Conservation (phyloP, 2,113 vertebrate species). For the Alaudala cheleensis region DNA sequence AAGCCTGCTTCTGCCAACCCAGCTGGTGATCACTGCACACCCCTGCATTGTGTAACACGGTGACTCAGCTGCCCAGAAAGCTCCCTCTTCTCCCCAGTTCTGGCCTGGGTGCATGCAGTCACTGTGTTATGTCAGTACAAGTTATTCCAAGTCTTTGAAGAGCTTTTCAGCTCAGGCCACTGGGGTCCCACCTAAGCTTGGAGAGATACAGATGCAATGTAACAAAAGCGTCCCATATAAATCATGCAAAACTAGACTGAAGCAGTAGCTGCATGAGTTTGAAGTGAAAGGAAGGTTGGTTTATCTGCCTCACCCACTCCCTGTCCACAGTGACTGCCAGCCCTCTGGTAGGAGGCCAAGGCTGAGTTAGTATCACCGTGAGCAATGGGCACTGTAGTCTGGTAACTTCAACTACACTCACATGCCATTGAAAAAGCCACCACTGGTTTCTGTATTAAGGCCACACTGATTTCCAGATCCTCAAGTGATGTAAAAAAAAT, state of each 20-base stretch:
- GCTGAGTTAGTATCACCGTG: not conserved
- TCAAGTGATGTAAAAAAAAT: not conserved
- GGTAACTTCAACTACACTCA: not conserved
- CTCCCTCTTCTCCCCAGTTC: not conserved
- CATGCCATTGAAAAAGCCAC: not conserved
- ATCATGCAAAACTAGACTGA: not conserved
- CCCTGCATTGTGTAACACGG: rapidly evolving
- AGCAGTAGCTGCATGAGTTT: not conserved
- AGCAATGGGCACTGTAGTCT: not conserved
- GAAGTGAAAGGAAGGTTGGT: not conserved
- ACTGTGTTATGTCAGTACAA: not conserved
- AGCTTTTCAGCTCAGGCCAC: not conserved
- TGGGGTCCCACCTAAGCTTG: not conserved
- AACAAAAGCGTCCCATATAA: not conserved
- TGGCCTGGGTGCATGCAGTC: rapidly evolving
- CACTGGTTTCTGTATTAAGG: not conserved
- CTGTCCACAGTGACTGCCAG: not conserved
- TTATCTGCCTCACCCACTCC: not conserved
- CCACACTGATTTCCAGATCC: not conserved
- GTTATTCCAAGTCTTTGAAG: not conserved
- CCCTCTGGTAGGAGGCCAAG: not conserved
- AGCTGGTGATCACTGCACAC: not conserved
- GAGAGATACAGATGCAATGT: rapidly evolving
- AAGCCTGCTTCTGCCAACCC: not conserved
- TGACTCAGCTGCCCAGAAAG: not conserved